Base-by-base conservation (phyloP, 2,113 vertebrate genomes). In the Butastur rufipennis region DNA sequence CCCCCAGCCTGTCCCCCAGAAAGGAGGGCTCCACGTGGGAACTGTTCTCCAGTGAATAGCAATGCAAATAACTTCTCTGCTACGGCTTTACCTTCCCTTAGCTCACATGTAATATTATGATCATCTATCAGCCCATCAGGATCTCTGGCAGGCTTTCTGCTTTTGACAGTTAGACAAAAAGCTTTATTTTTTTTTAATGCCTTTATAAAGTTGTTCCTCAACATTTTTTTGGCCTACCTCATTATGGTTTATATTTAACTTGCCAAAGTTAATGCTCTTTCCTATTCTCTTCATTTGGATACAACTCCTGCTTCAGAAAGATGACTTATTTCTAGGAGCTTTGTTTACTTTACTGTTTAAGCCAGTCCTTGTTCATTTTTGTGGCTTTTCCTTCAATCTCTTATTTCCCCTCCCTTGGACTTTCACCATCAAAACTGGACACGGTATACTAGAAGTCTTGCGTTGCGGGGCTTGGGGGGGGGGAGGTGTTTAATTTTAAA, bases 51-150 rank as follows among this genome's bases (percentile, higher is more conserved):
- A 40, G 56, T 74, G 68, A 96, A 91, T 40, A 93, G 87, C 65
- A 91, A 96, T 87, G 94, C 93, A 96, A 97, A 94, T 91, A 94
- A 96, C 91, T 71, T 55, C 72, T 36, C 87, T 75, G 77, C 81
- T 36, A 31, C 1, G 36, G 73, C 42, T 79, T 87, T 72, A 94
- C 91, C 84, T 95, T 93, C 87, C 73, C 40, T 68, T 36, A 93
- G 81, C 73, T 89, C 70, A 63, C 56, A 52, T 22, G 68, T 61
- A 85, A 89, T 56, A 48, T 31, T 84, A 75, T 16, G 43, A 89
- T 75, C 62, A 71, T 79, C 65, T 67, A 68, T 81, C 89, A 87
- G 84, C 77, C 73, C 86, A 71, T 36, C 1, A 1, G 34, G 68
- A 91, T 85, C 81, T 78, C 80, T 96, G 93, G 94, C 81, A 96